Evolutionary conservation across 1,140 invertebrate species (phyloP).

Genomic region (Hestina assimilis): DNA sequence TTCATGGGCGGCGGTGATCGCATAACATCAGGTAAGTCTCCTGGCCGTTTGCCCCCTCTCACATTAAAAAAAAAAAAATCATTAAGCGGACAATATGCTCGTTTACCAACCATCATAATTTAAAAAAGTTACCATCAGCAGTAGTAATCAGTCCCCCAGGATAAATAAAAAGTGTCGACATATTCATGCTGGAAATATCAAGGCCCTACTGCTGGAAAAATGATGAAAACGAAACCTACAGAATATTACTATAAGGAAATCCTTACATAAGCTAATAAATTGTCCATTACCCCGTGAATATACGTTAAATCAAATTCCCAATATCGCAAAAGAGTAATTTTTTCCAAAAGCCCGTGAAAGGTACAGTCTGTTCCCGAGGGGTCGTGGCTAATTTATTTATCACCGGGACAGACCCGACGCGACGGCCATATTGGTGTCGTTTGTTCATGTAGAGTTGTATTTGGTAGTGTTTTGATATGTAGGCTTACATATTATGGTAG

Average conservation of each 20-base stretch:
- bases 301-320: not conserved
- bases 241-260: no score
- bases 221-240: not conserved
- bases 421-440: conserved; percentile 22
- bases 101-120: no score
- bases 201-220: no score
- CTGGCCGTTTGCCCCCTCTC: no score
- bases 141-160: no score
- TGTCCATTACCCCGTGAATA: not conserved
- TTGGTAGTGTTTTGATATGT: conserved; percentile 22
- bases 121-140: no score
- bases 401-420: conserved; percentile 17
- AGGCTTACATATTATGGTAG: not conserved
- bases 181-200: no score
- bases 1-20: no score
- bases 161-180: no score
- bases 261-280: not conserved
- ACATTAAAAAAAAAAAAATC: no score
- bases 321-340: not conserved
- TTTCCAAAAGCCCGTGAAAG: conserved; percentile 12
- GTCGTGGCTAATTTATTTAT: conserved; percentile 27
- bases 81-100: no score
- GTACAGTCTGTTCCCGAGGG: conserved; percentile 7
- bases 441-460: conserved; percentile 21
- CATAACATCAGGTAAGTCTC: no score